Percentiles rank a stretch among this genome's conserved stretches.
phyloP scores from a whole-genome alignment of 2,113 vertebrate genomes.

The Turnix velox region DNA sequence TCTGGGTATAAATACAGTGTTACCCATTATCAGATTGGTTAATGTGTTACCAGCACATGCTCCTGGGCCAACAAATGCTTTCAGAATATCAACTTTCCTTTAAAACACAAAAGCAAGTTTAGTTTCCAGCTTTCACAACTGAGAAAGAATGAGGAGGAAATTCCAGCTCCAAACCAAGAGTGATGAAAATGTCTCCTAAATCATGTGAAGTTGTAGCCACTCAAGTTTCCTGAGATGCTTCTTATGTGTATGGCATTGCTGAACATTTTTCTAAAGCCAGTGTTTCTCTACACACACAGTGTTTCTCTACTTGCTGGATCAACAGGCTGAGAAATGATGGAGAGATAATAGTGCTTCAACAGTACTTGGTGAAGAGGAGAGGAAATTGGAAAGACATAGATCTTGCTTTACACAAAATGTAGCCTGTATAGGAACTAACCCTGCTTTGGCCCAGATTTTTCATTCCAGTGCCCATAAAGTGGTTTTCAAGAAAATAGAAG shows the following conservation, averaged over 20 bases:
- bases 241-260: neutral
- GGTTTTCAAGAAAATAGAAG: neutral
- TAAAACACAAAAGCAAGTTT: neutral
- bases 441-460: neutral
- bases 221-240: neutral
- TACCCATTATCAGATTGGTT: neutral
- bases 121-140: neutral
- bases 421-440: neutral
- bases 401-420: neutral
- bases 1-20: neutral
- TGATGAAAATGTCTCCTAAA: neutral
- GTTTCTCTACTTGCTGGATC: neutral
- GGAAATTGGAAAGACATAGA: neutral
- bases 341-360: fast-evolving
- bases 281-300: fast-evolving
- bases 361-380: neutral
- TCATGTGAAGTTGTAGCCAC: neutral
- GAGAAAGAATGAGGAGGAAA: neutral
- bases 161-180: neutral
- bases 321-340: neutral
- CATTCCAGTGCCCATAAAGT: neutral
- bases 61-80: neutral
- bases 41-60: conserved; percentile 11
- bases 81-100: neutral
- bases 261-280: neutral